phyloP scores from a whole-genome alignment of 2,113 vertebrate species.

The Ibidorhyncha struthersii region DNA sequence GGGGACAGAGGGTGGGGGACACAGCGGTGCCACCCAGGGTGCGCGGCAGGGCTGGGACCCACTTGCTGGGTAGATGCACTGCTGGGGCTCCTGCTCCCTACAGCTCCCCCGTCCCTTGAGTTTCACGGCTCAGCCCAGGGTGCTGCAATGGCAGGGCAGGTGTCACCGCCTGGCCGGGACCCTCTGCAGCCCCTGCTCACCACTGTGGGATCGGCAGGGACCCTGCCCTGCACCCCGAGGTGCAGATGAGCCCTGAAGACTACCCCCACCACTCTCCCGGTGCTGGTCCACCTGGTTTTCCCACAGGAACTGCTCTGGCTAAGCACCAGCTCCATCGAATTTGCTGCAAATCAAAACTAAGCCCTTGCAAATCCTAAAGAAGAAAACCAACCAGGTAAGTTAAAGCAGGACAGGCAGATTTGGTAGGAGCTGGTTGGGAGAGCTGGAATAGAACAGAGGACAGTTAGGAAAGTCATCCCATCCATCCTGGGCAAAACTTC shows the following conservation, averaged over 20 bases:
- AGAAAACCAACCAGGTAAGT: not conserved
- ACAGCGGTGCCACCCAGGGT: fast-evolving
- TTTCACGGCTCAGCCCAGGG: not conserved
- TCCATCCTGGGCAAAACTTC: not conserved
- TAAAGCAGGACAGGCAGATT: not conserved
- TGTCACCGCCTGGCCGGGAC: fast-evolving
- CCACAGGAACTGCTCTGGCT: not conserved
- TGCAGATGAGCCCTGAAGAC: not conserved
- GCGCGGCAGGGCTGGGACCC: fast-evolving
- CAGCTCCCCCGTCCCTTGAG: not conserved
- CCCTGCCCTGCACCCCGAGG: not conserved
- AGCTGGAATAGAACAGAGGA: not conserved
- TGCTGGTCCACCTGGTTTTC: not conserved
- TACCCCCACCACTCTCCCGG: not conserved
- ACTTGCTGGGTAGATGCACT: fast-evolving
- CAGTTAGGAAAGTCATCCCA: not conserved
- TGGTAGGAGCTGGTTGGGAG: not conserved
- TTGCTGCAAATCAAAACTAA: not conserved
- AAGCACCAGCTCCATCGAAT: not conserved
- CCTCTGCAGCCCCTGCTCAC: not conserved
- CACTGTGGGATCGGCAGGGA: not conserved
- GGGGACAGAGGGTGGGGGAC: not conserved
- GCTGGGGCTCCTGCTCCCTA: not conserved
- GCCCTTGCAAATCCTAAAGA: not conserved
- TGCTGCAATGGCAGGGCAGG: not conserved